Conservation (phyloP, 2,888 invertebrate species). For the Cheilosia vernalis region DNA sequence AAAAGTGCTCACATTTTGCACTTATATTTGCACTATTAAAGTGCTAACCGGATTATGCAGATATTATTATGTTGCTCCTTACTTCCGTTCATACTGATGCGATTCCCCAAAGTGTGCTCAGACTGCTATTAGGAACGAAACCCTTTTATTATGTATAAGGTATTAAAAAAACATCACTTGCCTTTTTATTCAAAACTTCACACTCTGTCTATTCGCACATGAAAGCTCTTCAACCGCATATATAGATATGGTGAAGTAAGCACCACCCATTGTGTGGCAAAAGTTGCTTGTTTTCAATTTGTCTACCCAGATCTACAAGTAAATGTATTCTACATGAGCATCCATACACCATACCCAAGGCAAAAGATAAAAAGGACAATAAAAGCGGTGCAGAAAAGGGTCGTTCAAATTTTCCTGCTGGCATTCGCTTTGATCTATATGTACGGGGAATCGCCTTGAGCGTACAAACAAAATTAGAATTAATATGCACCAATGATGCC, state of each 20-base stretch:
- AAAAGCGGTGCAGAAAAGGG: not conserved
- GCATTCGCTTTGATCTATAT: conserved; percentile 63
- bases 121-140: too few species aligned
- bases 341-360: not conserved
- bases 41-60: too few species aligned
- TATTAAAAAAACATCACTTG: not conserved
- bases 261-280: conserved; percentile 15
- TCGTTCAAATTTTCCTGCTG: conserved; percentile 41
- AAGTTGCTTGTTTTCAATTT: conserved; percentile 24
- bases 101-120: too few species aligned
- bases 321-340: not conserved
- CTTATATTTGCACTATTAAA: too few species aligned
- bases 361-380: not conserved
- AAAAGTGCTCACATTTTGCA: too few species aligned
- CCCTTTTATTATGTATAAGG: too few species aligned
- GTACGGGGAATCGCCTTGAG: conserved; percentile 7
- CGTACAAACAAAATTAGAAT: not conserved
- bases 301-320: conserved; percentile 9
- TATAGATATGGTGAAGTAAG: not conserved
- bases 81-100: too few species aligned
- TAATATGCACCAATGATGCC: conserved; percentile 4
- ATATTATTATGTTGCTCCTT: too few species aligned
- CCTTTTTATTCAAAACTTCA: conserved; percentile 10
- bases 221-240: not conserved
- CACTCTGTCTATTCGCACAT: conserved; percentile 2